Base-by-base conservation (phyloP, 1,140 invertebrate species). In the Microvelia longipes region DNA sequence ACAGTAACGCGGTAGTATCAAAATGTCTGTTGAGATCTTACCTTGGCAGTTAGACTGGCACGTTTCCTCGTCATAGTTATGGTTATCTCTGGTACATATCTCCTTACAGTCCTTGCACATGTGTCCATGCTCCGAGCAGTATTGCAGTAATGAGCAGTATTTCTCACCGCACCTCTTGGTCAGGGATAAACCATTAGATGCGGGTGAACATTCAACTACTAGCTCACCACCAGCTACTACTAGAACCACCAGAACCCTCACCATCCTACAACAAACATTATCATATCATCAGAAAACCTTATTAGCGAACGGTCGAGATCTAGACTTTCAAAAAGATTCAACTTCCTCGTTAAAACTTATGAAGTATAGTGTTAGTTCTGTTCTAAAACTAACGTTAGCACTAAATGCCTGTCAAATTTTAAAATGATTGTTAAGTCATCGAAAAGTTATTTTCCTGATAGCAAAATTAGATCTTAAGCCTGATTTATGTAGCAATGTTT, bases 1-100 rank as follows among this genome's bases (percentile, higher is more conserved):
- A n/a, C n/a, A n/a, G n/a, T n/a, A n/a, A n/a, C n/a, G n/a, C 35
- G 35, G 19, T 60, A 60, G 11, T 60, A 19, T 60, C 5, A 65
- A 65, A 14, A 65, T 5, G 25, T 11, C 5, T 65, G 19, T 11
- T 65, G 19, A n/a, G 24, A 11, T 13, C 13, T 67, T 25, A 69
- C 68, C 68, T 69, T 69, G 68, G 60, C 68, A 69, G 2, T 63
- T 24, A 26, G 50, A 14, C 2, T 62, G 26, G 60, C 68, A 69
- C 2, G 63, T 29, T 1, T 14, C 35, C 15, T 63, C 2, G 25
- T 69, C 68, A 60, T 28, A 69, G 60, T 69, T 69, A 60, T 69
- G 50, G n/a, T 2, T 2, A 2, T 14, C 29, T 19, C n/a, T 2
- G 13, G 13, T 15, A 30, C 68, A 69, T 2, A 25, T 14, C 5